Base-by-base conservation (phyloP, 2,888 invertebrate species). In the Nomada lathburiana region DNA sequence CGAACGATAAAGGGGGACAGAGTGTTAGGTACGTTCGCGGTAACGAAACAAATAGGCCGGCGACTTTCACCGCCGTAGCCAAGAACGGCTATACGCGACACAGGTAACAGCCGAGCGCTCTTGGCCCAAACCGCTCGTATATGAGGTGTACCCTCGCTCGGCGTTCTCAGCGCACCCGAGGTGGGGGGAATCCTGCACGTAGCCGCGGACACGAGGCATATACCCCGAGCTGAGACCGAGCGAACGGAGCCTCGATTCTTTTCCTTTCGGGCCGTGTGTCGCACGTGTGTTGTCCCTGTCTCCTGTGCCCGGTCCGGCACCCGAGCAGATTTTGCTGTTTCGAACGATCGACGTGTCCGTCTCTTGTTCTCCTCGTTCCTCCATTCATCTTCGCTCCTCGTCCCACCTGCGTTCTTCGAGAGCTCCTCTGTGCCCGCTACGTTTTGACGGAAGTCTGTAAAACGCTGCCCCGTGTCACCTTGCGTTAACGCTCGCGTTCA, bases 31-130 rank as follows among this genome's bases (percentile, higher is more conserved):
- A 83, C 86, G 86, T 88, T 89, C 85, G 90, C 87, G 86, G 90
- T 88, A 89, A 90, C 87, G 91, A 90, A 90, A 91, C 92, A 92
- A 93, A 93, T 93, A 93, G 93, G 92, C 92, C 93, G 93, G 92
- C 91, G 93, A 93, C 93, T 93, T 93, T 93, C 93, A 93, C 93
- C 93, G 79, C 36, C 78, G 74, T 78, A 77, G 77, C 86, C 84
- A 84, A 84, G 86, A 84, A 78, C 82, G 86, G 67, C 80, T 76
- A 18, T 47, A 70, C 70, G 36, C 44, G 65, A 74, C 68, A 80
- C 71, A 64, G 60, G 16, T 44, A 57, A 50, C 52, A 53, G 57
- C 70, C 63, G 73, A 84, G 77, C 73, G 81, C 79, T 63, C 86
- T 78, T 83, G 70, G 76, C 77, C 76, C 71, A 76, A 77, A 74